Base-by-base conservation (phyloP, 2,888 invertebrate genomes). In the Stratiomys singularior region DNA sequence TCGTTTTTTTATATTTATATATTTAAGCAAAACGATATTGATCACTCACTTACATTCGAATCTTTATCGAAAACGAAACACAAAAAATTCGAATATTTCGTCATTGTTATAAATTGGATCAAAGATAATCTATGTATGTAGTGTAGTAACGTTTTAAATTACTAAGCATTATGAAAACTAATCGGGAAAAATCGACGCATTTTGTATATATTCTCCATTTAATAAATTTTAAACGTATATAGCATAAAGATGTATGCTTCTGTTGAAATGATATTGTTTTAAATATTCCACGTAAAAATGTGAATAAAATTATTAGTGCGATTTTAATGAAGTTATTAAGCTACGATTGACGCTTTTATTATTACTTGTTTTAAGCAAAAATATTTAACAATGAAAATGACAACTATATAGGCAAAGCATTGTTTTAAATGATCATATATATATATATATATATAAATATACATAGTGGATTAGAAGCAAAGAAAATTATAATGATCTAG, bases 361-460 rank as follows among this genome's bases (percentile, higher is more conserved):
- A 69, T 77, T 60, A 77, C 63, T 47, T 64, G 72, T 72, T 72
- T 72, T 63, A 64, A 72, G 74, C 28, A 25, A 77, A n/a, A n/a
- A 72, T 72, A 77, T 9, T 37, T 28, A 52, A 37, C 72, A 60
- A 37, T 37, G 37, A 37, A 37, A 23, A 11, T 44, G 21, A 67
- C 7, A 52, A 18, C 18, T 60, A 25, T 23, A 3, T 47, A 71
- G 71, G 47, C 47, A 52, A 46, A 47, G 3, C 15, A 71, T 27
- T 47, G 71, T 47, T 71, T 71, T 71, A 71, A 47, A 37, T 21
- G 37, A 67, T 44, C 27, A 66, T 9, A 28, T 18, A 13, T 56
- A 60, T n/a, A n/a, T n/a, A n/a, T 60, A 25, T 25, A 23, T 60
- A 25, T 9, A 30, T 21, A 64, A 13, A 64, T 25, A 64, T 11